These are phyloP conservation scores for Bradypodion ventrale DNA, from an alignment of 2,797 vertebrate genomes.

Conservation along the genomic window DNA sequence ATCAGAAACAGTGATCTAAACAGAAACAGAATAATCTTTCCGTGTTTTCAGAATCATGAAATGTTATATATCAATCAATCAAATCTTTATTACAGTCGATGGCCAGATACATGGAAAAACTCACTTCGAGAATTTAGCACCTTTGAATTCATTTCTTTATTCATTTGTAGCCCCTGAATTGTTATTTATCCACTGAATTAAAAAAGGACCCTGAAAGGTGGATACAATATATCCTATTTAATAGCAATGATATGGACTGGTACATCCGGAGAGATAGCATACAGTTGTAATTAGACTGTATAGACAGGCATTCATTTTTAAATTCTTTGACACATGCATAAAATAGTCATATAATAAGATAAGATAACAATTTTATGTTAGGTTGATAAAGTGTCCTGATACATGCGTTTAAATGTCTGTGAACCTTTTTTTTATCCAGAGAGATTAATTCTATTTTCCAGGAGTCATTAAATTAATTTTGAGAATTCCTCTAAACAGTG, in stretches of 20 bases:
- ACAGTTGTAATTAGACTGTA: slow-evolving; percentile 81
- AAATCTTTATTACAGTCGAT: too few species aligned
- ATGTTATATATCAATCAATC: too few species aligned
- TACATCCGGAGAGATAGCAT: slow-evolving; percentile 80
- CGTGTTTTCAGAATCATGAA: slow-evolving; percentile 54
- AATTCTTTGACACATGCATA: slow-evolving; percentile 83
- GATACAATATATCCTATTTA: slow-evolving; percentile 78
- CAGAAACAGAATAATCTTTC: slow-evolving; percentile 37
- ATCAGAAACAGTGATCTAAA: slow-evolving; percentile 36
- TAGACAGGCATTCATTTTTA: slow-evolving; percentile 84
- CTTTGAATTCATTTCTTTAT: slow-evolving; percentile 31
- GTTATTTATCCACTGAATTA: slow-evolving; percentile 72
- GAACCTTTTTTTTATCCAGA: slow-evolving; percentile 77
- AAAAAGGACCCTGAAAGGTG: slow-evolving; percentile 66
- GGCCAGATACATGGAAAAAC: too few species aligned
- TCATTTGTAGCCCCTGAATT: slow-evolving; percentile 65
- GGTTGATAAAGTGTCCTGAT: slow-evolving; percentile 83
- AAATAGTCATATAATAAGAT: slow-evolving; percentile 85
- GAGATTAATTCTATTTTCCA: slow-evolving; percentile 83
- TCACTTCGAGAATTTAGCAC: slow-evolving; percentile 50
- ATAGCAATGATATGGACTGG: slow-evolving; percentile 79
- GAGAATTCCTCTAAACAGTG: slow-evolving; percentile 76
- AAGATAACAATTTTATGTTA: slow-evolving; percentile 85
- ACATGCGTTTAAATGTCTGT: slow-evolving; percentile 84
- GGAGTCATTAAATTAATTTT: slow-evolving; percentile 81